Base-by-base conservation (phyloP, 1,140 invertebrate genomes). In the Lysiphlebus fabarum region DNA sequence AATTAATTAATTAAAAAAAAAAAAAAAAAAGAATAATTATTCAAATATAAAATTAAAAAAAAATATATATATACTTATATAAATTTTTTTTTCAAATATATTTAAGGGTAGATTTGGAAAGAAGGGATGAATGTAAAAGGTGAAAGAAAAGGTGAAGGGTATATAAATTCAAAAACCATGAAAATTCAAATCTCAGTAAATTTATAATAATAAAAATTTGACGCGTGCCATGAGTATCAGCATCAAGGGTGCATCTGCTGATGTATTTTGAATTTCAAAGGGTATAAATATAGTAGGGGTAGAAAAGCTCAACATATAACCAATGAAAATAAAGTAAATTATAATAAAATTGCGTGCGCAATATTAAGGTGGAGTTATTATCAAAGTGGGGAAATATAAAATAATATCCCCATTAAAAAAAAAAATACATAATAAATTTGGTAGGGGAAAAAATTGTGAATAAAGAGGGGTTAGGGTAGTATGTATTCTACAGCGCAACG, bases 401-500 rank as follows among this genome's bases (percentile, higher is more conserved):
- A n/a, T n/a, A n/a, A n/a, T n/a, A n/a, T n/a, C n/a, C n/a, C n/a
- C n/a, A n/a, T n/a, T n/a, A n/a, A n/a, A n/a, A n/a, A n/a, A n/a
- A n/a, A n/a, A n/a, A n/a, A n/a, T n/a, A n/a, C n/a, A n/a, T n/a
- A n/a, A n/a, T n/a, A n/a, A n/a, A 56, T 41, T 10, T n/a, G 50
- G 26, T 60, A 51, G 49, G 61, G 43, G 49, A 37, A 47, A 57
- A 53, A 41, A 9, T 53, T 40, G 42, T 17, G 10, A 48, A 61
- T 57, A 62, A 54, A 38, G 26, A 33, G 51, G 58, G 57, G 53
- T 56, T 56, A 60, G 63, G 56, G 61, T 59, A 67, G 62, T 56
- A 44, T 38, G 54, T 61, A 58, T 50, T 37, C 36, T 51, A 56
- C 42, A 44, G 58, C 44, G 51, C 63, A 55, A 38, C 36, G 33